phyloP scores from a whole-genome alignment of 2,888 invertebrate species.

The Dioctria rufipes region DNA sequence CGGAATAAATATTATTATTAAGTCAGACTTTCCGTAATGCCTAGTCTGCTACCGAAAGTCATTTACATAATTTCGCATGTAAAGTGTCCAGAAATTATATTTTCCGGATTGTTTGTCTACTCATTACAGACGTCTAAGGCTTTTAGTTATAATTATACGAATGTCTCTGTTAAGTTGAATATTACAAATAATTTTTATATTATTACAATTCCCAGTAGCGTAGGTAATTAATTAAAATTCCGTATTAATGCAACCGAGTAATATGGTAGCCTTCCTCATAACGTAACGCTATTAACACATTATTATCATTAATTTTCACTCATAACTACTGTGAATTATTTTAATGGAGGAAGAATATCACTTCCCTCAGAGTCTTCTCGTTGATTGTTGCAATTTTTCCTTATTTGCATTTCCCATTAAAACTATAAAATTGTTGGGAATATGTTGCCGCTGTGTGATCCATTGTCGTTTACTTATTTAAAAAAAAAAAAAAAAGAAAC shows the following conservation, averaged over 20 bases:
- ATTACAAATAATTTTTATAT: too few species aligned
- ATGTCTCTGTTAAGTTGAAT: too few species aligned
- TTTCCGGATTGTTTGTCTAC: too few species aligned
- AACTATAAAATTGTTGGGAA: conserved; percentile 29
- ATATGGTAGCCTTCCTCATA: conserved; percentile 12
- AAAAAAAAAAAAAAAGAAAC: conserved; percentile 21
- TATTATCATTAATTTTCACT: conserved; percentile 1
- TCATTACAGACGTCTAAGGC: too few species aligned
- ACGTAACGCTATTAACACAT: conserved; percentile 13
- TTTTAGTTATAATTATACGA: too few species aligned
- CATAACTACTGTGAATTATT: conserved; percentile 16
- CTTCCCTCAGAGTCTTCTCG: neutral
- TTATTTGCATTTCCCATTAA: conserved; percentile 36
- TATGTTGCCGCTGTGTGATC: neutral
- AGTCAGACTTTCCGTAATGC: too few species aligned
- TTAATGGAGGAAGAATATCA: conserved; percentile 16
- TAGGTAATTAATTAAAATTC: conserved; percentile 22
- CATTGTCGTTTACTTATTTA: conserved; percentile 34
- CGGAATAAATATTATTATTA: too few species aligned
- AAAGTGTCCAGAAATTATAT: too few species aligned
- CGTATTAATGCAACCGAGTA: conserved; percentile 21
- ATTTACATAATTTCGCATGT: too few species aligned
- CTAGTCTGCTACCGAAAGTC: too few species aligned
- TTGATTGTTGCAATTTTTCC: neutral
- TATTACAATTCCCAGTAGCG: too few species aligned